A percentile compares a stretch with the other conserved stretches of the same genome.
Conservation (phyloP, 2,888 invertebrate genomes). For the Ormia ochracea region DNA sequence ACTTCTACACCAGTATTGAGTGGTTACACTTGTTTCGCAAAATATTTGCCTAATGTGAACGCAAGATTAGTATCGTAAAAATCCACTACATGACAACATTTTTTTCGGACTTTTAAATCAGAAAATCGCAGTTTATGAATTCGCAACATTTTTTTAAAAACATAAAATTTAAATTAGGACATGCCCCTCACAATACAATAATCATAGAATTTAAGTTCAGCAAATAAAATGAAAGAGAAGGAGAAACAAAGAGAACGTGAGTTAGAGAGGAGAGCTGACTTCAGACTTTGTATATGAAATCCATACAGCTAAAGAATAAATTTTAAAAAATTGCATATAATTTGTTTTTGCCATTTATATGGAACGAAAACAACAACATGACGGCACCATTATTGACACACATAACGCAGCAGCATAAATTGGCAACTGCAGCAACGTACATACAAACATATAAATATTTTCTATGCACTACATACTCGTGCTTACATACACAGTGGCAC, state of each 20-base stretch:
- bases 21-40: no score
- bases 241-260: neutral
- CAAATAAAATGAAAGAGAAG: neutral
- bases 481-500: no score
- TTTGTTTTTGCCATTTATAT: slow-evolving; percentile 17
- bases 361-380: neutral
- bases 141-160: neutral
- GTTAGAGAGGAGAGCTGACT: neutral
- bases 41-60: no score
- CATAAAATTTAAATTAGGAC: slow-evolving; percentile 29
- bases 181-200: slow-evolving; percentile 17
- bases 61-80: no score
- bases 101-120: no score
- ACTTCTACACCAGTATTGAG: no score
- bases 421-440: neutral
- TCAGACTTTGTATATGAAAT: neutral
- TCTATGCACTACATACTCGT: slow-evolving; percentile 14
- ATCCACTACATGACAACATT: no score
- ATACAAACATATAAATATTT: slow-evolving; percentile 5
- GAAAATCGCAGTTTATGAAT: no score
- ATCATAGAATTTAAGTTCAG: neutral
- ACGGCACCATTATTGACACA: slow-evolving; percentile 4
- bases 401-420: neutral
- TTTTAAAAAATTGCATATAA: slow-evolving; percentile 17
- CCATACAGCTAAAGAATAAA: neutral